Percentiles rank a stretch among this genome's conserved stretches.
Conservation (phyloP, 1,140 invertebrate species). For the Bombus sylvicola region DNA sequence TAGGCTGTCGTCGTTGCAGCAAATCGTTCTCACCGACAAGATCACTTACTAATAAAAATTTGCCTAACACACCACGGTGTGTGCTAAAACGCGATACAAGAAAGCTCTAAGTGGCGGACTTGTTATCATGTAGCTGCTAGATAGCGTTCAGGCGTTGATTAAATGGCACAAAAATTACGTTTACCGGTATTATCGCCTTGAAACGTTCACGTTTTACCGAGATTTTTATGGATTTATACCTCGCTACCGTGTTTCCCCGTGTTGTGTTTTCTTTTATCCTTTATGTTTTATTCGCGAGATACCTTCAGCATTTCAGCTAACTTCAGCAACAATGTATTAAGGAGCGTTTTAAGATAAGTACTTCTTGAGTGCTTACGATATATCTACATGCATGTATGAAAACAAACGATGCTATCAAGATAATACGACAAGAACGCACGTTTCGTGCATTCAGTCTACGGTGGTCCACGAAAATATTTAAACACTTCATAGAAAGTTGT, state of each 20-base stretch:
- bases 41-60: conserved; percentile 39
- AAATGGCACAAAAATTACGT: conserved; percentile 37
- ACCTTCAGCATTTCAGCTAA: background rate
- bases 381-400: no score
- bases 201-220: conserved; percentile 11
- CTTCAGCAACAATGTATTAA: background rate
- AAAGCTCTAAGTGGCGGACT: conserved; percentile 48
- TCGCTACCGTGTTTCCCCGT: no score
- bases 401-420: background rate
- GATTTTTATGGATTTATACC: conserved; percentile 18
- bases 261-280: background rate
- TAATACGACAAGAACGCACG: no score
- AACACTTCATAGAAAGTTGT: background rate
- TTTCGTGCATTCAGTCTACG: background rate
- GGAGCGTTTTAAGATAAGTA: background rate
- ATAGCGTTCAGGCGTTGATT: conserved; percentile 39
- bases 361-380: no score
- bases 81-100: conserved; percentile 38
- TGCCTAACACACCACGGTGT: conserved; percentile 42
- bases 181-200: conserved; percentile 22
- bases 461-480: background rate
- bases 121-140: conserved; percentile 42
- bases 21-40: conserved; percentile 7
- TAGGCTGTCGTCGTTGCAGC: background rate
- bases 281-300: background rate